These are phyloP conservation scores for Orchesellides sinensis DNA, from an alignment of 2,888 invertebrate species.

Conservation along the genomic window DNA sequence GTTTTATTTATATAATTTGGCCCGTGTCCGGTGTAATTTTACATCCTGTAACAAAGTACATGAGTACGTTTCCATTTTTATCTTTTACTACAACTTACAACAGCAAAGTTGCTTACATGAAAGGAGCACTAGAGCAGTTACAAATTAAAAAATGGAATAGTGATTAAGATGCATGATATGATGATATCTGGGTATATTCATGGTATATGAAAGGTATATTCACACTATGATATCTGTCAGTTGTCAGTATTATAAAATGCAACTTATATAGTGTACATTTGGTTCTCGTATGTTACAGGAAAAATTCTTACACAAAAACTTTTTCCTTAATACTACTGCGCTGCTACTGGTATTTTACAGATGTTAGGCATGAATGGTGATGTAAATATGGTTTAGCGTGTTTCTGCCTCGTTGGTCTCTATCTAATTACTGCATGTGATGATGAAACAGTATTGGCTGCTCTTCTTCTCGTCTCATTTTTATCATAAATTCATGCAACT, in stretches of 20 bases:
- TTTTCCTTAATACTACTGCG: too few relatives aligned
- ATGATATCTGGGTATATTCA: background rate
- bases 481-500: constrained; percentile 12
- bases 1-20: too few relatives aligned
- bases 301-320: too few relatives aligned
- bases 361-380: too few relatives aligned
- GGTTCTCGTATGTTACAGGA: constrained; percentile 15
- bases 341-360: too few relatives aligned
- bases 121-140: background rate
- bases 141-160: background rate
- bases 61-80: background rate
- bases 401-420: background rate
- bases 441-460: constrained; percentile 1
- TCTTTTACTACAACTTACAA: background rate
- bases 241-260: too few relatives aligned
- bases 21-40: constrained; percentile 49
- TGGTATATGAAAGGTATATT: background rate
- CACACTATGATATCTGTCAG: background rate
- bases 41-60: constrained; percentile 30
- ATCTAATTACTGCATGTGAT: constrained; percentile 4
- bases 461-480: background rate
- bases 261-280: constrained; percentile 7
- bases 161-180: background rate
- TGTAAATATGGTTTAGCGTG: too few relatives aligned
- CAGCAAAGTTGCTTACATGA: background rate